A percentile compares a stretch with the other conserved stretches of the same genome.
These are phyloP conservation scores for Archivesica marissinica DNA, from an alignment of 1,140 invertebrate genomes.

Conservation along the genomic window DNA sequence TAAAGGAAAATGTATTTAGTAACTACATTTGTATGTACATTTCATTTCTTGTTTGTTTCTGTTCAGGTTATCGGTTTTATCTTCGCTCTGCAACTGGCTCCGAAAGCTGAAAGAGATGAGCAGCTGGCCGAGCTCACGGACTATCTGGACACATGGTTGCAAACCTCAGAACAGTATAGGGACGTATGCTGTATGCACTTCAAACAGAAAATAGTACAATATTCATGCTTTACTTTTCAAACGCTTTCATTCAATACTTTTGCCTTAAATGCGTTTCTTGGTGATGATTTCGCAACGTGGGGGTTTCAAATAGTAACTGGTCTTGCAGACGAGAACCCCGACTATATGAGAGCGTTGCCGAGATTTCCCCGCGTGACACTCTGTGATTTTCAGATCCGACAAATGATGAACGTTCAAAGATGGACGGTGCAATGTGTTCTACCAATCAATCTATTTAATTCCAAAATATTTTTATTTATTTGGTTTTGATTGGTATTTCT, in stretches of 20 bases:
- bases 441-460: constrained; percentile 86
- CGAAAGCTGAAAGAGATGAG: constrained; percentile 74
- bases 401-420: constrained; percentile 83
- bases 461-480: constrained; percentile 86
- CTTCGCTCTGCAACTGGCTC: constrained; percentile 65
- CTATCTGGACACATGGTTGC: constrained; percentile 38
- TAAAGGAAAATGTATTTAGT: too few species aligned
- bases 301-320: constrained; percentile 85
- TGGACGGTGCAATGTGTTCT: constrained; percentile 85
- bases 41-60: too few species aligned
- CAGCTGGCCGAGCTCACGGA: constrained; percentile 75
- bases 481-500: constrained; percentile 86
- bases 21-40: too few species aligned
- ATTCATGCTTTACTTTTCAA: constrained; percentile 76
- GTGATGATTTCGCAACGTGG: constrained; percentile 84
- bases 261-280: constrained; percentile 85
- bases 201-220: constrained; percentile 45
- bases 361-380: constrained; percentile 85
- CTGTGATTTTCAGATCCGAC: constrained; percentile 85
- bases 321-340: constrained; percentile 82
- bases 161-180: constrained; percentile 29
- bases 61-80: constrained; percentile 69
- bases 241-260: constrained; percentile 85
- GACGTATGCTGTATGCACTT: constrained; percentile 19
- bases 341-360: constrained; percentile 72